These are phyloP conservation scores for Chaenogobius annularis DNA, from an alignment of 2,113 vertebrate species.

Conservation along the genomic window DNA sequence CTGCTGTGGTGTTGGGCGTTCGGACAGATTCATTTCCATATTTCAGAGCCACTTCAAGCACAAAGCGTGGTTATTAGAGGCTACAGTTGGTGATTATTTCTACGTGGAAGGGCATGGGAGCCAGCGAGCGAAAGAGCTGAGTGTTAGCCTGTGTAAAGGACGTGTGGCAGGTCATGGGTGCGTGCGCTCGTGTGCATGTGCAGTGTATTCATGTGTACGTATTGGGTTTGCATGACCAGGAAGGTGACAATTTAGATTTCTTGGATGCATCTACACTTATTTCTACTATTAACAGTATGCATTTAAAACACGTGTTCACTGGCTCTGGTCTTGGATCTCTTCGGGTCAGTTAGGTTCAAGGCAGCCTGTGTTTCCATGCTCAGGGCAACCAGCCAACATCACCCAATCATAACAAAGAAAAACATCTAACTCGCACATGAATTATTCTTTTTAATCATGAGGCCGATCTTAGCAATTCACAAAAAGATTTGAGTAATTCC, in stretches of 20 bases:
- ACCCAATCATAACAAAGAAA: no score
- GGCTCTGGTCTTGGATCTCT: no score
- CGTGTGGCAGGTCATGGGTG: constrained; percentile 36
- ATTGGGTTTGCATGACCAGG: constrained; percentile 18
- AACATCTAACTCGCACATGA: no score
- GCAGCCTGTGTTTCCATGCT: no score
- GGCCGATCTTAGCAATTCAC: no score
- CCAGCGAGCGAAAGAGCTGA: constrained; percentile 61
- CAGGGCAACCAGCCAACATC: no score
- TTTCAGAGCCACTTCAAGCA: constrained; percentile 64
- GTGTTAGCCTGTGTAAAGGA: constrained; percentile 42
- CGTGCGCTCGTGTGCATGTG: background rate
- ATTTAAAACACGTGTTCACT: no score
- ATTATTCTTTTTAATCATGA: no score
- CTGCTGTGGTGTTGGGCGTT: constrained; percentile 40
- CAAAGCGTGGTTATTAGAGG: constrained; percentile 62
- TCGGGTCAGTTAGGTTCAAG: no score
- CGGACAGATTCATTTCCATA: constrained; percentile 52
- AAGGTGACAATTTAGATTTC: constrained; percentile 26
- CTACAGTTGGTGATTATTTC: constrained; percentile 69
- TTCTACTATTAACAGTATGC: no score
- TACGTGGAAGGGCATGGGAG: constrained; percentile 57
- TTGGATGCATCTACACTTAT: background rate
- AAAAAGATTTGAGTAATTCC: no score
- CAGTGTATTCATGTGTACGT: constrained; percentile 10